phyloP scores from a whole-genome alignment of 2,113 vertebrate genomes.

The Alethe castanea region DNA sequence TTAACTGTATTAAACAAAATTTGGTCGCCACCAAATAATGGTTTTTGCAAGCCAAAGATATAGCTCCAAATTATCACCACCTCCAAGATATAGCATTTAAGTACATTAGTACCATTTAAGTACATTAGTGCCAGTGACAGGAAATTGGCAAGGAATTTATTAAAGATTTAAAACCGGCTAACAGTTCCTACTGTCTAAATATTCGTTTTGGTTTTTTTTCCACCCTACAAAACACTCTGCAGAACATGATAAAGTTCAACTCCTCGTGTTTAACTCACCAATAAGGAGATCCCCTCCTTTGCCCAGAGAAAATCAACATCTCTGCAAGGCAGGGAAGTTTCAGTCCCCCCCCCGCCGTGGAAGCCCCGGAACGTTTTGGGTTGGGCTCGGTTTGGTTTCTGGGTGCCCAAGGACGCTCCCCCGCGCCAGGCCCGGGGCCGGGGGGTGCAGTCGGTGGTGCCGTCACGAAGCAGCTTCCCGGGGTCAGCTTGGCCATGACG shows the following conservation, averaged over 20 bases:
- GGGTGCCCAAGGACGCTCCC: background rate
- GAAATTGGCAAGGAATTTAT: background rate
- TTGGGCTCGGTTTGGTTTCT: background rate
- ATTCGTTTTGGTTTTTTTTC: too few species aligned
- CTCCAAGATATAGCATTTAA: background rate
- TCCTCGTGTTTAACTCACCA: background rate
- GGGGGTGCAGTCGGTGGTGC: background rate
- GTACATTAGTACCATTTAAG: background rate
- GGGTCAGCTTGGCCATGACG: background rate
- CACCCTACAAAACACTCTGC: background rate
- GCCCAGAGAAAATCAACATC: background rate
- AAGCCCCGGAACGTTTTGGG: background rate
- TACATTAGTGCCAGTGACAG: background rate
- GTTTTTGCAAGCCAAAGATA: background rate
- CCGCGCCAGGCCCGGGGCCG: background rate
- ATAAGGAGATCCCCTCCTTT: fast-evolving
- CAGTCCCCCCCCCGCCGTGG: background rate
- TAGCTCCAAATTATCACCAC: background rate
- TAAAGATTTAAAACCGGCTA: background rate
- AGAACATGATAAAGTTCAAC: background rate
- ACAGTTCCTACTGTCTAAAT: background rate
- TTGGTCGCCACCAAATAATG: background rate
- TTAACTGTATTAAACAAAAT: background rate
- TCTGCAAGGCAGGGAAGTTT: background rate
- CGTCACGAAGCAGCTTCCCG: background rate